phyloP scores from a whole-genome alignment of 2,888 invertebrate species.

The Meteorus colon region DNA sequence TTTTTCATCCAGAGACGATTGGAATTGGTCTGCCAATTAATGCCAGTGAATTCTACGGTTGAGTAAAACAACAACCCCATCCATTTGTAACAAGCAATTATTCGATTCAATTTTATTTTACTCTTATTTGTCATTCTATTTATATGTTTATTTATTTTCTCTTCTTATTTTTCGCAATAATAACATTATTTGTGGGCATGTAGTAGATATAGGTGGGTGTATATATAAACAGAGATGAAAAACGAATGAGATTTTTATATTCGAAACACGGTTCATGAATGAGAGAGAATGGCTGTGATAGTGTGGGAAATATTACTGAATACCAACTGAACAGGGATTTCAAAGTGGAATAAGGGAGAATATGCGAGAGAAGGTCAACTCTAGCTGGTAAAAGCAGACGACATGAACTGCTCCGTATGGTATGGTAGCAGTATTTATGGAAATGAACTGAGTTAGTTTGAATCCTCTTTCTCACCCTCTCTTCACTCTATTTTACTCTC shows the following conservation, averaged over 20 bases:
- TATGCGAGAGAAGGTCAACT: slow-evolving; percentile 27
- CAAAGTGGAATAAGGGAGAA: slow-evolving; percentile 23
- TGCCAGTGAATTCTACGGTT: slow-evolving; percentile 11
- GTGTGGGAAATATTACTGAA: not conserved
- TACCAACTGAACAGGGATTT: slow-evolving; percentile 14
- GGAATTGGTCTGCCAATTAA: slow-evolving; percentile 12
- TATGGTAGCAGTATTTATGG: slow-evolving; percentile 63
- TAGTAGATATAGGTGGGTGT: not conserved
- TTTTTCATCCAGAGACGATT: not conserved
- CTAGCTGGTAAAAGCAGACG: slow-evolving; percentile 34
- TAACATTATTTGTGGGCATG: not conserved
- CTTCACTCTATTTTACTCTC: slow-evolving; percentile 3
- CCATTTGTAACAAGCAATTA: slow-evolving; percentile 28
- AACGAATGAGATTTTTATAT: slow-evolving; percentile 18
- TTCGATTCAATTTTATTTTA: not conserved
- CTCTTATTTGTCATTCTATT: not conserved
- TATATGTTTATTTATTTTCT: not conserved
- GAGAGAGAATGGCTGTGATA: not conserved
- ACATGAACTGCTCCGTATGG: slow-evolving; percentile 55
- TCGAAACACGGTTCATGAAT: slow-evolving; percentile 5
- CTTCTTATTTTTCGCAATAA: not conserved
- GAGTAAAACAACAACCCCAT: not conserved
- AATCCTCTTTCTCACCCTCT: slow-evolving; percentile 55
- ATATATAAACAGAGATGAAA: not conserved
- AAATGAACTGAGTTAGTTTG: slow-evolving; percentile 67